Base-by-base conservation (phyloP, 2,888 invertebrate species). In the Dorcus hopei region DNA sequence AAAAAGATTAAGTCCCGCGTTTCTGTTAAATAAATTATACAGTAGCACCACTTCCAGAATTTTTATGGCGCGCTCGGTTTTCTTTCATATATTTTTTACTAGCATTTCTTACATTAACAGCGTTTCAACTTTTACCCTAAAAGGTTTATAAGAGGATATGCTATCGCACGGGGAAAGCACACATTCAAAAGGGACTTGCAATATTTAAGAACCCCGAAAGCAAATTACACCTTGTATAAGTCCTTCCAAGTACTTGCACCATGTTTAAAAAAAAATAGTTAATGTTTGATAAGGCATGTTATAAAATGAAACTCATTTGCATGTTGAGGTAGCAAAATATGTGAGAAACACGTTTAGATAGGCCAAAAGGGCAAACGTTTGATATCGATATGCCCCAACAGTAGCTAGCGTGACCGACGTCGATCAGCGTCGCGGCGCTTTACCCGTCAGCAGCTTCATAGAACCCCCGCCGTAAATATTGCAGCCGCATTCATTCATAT, bases 361-460 rank as follows among this genome's bases (percentile, higher is more conserved):
- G n/a, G 23, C 19, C n/a, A 41, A 52, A 52, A 52, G 52, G 52
- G 52, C 43, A 42, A 23, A 40, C 14, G 42, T 33, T 42, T 45
- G 19, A 40, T 23, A 42, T 26, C 26, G 42, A 49, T 50, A 40
- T 50, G 39, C 39, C n/a, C 26, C 26, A 33, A 33, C 26, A 33
- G 26, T 33, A 33, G 26, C 11, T 54, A 54, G 54, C 54, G 54
- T 54, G 54, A 54, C 54, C 49, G 33, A 16, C 40, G 39, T 40
- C 41, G 54, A 54, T 54, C 54, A 49, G 26, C 41, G 41, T 11
- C 41, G 23, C 26, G 26, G 26, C 26, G 26, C 26, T 52, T 49
- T 49, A 49, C 49, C 54, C 49, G 54, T 54, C 54, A 49, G 48
- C 54, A 54, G 49, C 49, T 54, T 54, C 54, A 54, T 54, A 54